Conservation (phyloP, 2,888 invertebrate species). For the Tipula lateralis region DNA sequence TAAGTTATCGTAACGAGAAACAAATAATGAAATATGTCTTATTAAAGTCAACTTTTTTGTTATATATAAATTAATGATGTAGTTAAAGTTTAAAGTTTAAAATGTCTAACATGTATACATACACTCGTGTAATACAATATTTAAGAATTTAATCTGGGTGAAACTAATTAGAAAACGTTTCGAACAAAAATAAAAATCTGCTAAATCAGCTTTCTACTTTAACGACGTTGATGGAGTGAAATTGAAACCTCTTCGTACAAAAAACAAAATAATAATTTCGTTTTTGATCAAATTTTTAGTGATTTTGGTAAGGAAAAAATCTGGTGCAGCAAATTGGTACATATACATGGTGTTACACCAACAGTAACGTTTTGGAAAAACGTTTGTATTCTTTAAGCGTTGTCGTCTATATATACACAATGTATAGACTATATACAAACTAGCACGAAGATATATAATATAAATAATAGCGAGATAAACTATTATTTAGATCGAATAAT, state of each 20-base stretch:
- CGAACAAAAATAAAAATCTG: not conserved
- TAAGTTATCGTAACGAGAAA: not conserved
- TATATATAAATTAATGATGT: not conserved
- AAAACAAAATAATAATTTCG: not conserved
- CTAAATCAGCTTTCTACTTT: not conserved
- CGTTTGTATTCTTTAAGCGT: not conserved
- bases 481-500: not conserved
- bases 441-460: not conserved
- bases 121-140: too few species aligned
- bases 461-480: not conserved
- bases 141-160: not conserved
- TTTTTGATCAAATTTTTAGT: not conserved
- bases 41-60: not conserved
- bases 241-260: not conserved
- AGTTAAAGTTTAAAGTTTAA: not conserved
- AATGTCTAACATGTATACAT: too few species aligned
- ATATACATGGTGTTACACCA: not conserved
- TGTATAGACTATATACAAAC: not conserved
- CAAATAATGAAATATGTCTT: not conserved
- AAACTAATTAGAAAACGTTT: constrained; percentile 1
- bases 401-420: too few species aligned
- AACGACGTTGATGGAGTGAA: not conserved
- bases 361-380: too few species aligned
- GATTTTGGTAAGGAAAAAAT: not conserved
- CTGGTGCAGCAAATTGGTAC: not conserved